Percentiles rank a stretch among this genome's conserved stretches.
Conservation (phyloP, 2,797 vertebrate genomes). For the Mus spretus region DNA sequence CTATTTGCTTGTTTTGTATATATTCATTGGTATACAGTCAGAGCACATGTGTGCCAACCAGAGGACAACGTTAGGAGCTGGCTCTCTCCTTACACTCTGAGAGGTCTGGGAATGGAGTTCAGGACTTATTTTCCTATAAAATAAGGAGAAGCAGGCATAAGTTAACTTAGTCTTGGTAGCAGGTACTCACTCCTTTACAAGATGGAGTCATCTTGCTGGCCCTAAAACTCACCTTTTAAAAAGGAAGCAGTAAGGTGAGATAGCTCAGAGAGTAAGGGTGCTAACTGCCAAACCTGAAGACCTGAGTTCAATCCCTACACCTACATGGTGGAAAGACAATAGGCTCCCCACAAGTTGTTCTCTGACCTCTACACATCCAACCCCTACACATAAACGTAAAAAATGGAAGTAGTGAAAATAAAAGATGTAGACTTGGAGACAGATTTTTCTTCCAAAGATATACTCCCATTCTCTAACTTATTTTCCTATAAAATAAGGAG, state of each 20-base stretch:
- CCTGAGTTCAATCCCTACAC: not conserved
- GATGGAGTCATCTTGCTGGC: not conserved
- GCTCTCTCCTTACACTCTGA: not conserved
- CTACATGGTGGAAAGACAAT: not conserved
- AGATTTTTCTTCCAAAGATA: not conserved
- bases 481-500: slow-evolving; percentile 25
- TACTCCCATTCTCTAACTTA: not conserved
- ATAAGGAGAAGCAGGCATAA: no score
- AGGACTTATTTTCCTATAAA: not conserved
- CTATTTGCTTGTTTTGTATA: not conserved
- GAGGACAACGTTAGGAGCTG: not conserved
- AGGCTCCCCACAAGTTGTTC: not conserved
- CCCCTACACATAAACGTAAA: not conserved
- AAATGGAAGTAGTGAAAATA: not conserved
- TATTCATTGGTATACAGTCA: not conserved
- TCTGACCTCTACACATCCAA: not conserved
- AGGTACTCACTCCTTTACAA: not conserved
- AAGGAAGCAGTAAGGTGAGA: not conserved
- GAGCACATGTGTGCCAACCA: not conserved
- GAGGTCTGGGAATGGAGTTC: not conserved
- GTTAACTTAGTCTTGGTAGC: no score
- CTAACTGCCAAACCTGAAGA: not conserved
- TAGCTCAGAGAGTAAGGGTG: not conserved
- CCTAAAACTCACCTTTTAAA: not conserved
- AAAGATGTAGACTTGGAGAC: not conserved